Percentiles rank a stretch among this genome's conserved stretches.
phyloP scores from a whole-genome alignment of 2,888 invertebrate species.

The Drosophila merina region DNA sequence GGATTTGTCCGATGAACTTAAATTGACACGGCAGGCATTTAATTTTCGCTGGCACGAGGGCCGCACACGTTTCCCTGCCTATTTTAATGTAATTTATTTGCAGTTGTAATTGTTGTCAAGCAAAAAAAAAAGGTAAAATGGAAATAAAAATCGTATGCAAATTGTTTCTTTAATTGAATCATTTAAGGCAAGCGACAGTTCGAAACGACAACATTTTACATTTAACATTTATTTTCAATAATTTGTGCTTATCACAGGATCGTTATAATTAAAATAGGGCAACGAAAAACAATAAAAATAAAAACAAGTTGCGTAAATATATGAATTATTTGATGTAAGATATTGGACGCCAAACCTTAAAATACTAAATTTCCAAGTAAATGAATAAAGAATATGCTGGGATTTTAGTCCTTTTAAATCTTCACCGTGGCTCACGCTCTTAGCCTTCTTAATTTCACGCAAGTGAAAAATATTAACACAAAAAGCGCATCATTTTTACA shows the following conservation, averaged over 20 bases:
- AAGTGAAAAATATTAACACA: conserved; percentile 17
- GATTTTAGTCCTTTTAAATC: background rate
- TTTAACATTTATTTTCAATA: conserved; percentile 58
- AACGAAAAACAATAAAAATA: conserved; percentile 28
- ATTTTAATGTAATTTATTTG: conserved; percentile 77
- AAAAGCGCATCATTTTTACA: conserved; percentile 26
- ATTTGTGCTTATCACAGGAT: conserved; percentile 63
- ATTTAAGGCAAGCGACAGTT: conserved; percentile 51
- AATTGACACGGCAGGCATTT: conserved; percentile 69
- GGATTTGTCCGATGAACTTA: conserved; percentile 70
- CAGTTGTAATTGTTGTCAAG: conserved; percentile 63
- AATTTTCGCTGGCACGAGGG: conserved; percentile 43
- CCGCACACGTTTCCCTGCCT: conserved; percentile 47
- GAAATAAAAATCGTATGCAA: conserved; percentile 58
- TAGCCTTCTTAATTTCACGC: conserved; percentile 31
- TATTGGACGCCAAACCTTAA: background rate
- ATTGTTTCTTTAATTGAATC: conserved; percentile 78
- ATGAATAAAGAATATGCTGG: background rate
- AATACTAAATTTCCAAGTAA: background rate
- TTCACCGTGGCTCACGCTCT: background rate
- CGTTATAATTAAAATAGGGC: conserved; percentile 61
- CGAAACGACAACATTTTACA: conserved; percentile 35
- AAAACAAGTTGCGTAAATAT: background rate
- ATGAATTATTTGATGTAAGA: conserved; percentile 19
- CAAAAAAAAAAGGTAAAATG: conserved; percentile 32